A percentile compares a stretch with the other conserved stretches of the same genome.
Conservation (phyloP, 2,888 invertebrate genomes). For the Dasysyrphus tricinctus region DNA sequence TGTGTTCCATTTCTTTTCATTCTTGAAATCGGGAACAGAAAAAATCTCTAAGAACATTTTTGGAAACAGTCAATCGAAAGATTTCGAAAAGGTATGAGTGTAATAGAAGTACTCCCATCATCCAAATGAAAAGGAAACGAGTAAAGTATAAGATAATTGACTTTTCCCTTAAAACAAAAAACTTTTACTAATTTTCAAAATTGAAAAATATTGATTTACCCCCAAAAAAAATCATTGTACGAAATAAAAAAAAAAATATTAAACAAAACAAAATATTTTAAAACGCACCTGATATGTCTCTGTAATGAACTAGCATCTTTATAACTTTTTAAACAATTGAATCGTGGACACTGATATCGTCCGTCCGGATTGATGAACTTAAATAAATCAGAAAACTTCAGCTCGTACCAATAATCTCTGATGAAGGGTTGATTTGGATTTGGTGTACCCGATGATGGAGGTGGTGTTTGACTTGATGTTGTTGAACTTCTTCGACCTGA, state of each 20-base stretch:
- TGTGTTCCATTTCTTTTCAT: too few species aligned
- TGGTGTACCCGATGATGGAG: constrained; percentile 78
- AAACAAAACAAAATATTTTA: constrained; percentile 5
- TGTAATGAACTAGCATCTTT: constrained; percentile 84
- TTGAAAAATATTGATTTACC: too few species aligned
- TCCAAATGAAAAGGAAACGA: too few species aligned
- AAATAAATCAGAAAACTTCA: constrained; percentile 83
- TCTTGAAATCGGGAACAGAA: too few species aligned
- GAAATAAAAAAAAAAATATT: constrained; percentile 25
- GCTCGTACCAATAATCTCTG: constrained; percentile 83
- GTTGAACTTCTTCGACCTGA: constrained; percentile 80
- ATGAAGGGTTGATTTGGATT: constrained; percentile 80
- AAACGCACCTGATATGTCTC: constrained; percentile 83
- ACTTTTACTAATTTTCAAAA: too few species aligned
- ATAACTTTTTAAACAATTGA: constrained; percentile 83
- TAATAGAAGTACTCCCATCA: too few species aligned
- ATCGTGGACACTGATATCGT: constrained; percentile 83
- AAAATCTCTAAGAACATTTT: too few species aligned
- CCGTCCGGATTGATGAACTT: constrained; percentile 84
- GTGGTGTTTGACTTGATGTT: constrained; percentile 81
- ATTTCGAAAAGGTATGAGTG: too few species aligned
- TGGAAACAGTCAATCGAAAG: too few species aligned
- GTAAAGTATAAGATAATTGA: too few species aligned
- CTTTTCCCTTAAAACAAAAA: too few species aligned
- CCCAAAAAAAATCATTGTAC: too few species aligned